phyloP scores from a whole-genome alignment of 2,113 vertebrate genomes.

The Clupea harengus region DNA sequence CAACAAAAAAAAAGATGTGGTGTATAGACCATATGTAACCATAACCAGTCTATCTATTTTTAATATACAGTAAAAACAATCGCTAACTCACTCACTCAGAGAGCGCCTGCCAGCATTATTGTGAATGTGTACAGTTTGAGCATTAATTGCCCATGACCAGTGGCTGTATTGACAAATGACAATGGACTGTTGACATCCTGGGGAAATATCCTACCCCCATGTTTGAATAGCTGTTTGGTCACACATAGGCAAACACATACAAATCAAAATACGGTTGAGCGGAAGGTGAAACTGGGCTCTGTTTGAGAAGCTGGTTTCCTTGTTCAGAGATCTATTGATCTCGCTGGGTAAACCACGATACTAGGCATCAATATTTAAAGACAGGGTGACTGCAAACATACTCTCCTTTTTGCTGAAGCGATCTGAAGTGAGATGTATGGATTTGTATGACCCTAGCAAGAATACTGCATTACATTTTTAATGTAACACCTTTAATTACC shows the following conservation, averaged over 20 bases:
- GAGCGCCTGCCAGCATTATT: not conserved
- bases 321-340: conserved; percentile 10
- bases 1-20: not conserved
- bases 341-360: conserved; percentile 10
- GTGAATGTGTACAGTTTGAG: not conserved
- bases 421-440: not conserved
- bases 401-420: not conserved
- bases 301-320: conserved; percentile 2
- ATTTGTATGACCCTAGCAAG: not conserved
- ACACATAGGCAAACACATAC: not conserved
- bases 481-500: not conserved
- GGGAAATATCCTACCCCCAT: not conserved
- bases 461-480: not conserved
- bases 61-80: not conserved
- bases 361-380: conserved; percentile 38
- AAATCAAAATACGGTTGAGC: not conserved
- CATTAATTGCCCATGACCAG: not conserved
- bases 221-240: not conserved
- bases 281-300: not conserved
- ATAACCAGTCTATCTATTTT: not conserved
- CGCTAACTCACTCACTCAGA: not conserved
- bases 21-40: not conserved
- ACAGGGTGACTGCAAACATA: not conserved
- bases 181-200: conserved; percentile 9
- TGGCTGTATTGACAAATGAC: not conserved